Evolutionary conservation across 2,797 vertebrate species (phyloP).

Genomic region (Lithobates sylvaticus): DNA sequence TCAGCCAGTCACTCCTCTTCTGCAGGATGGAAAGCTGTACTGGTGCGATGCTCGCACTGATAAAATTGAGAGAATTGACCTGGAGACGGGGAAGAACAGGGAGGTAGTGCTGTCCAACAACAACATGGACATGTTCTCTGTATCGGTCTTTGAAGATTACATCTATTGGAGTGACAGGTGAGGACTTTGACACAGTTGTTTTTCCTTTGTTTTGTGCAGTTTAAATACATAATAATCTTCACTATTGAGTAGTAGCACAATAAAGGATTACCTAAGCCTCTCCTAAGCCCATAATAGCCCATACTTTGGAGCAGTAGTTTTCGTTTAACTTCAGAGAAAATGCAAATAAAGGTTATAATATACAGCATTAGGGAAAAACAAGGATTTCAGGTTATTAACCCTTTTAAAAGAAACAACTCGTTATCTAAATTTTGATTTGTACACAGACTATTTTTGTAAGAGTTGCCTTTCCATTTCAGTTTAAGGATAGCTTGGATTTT

Average conservation of each 20-base stretch:
- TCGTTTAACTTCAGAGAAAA: too few species aligned
- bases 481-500: too few species aligned
- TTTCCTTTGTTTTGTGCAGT: background rate
- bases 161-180: conserved; percentile 98
- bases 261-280: too few species aligned
- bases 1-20: background rate
- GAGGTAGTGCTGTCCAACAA: conserved; percentile 93
- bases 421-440: too few species aligned
- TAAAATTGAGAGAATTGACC: conserved; percentile 94
- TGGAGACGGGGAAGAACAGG: conserved; percentile 92
- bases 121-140: conserved; percentile 99
- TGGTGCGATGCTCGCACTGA: conserved; percentile 97
- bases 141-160: conserved; percentile 94
- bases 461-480: too few species aligned
- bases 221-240: background rate
- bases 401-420: too few species aligned
- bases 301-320: background rate
- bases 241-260: background rate
- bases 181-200: conserved; percentile 6
- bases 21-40: conserved; percentile 89
- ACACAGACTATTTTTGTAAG: too few species aligned
- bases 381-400: too few species aligned
- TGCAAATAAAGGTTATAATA: background rate
- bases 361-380: too few species aligned
- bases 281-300: too few species aligned